Base-by-base conservation (phyloP, 2,888 invertebrate species). In the Trichacis sp. region DNA sequence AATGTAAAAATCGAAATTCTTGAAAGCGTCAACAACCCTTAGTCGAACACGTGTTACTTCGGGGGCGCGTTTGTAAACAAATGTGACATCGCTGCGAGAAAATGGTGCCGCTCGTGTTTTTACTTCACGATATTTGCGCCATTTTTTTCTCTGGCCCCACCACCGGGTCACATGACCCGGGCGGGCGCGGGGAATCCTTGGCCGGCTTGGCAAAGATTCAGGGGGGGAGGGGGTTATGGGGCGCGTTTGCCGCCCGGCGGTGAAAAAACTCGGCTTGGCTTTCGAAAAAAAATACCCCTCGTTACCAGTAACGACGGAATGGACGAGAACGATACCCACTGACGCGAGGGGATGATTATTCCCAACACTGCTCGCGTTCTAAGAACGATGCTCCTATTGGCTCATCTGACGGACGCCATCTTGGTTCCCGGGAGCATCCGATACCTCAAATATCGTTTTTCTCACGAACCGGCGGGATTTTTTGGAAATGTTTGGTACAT, bases 41-140 rank as follows among this genome's bases (percentile, higher is more conserved):
- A n/a, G n/a, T 86, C 86, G 86, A 24, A 88, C 92, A 91, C 91
- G 91, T 91, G 36, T 11, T 3, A 88, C 88, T 85, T n/a, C n/a
- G n/a, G n/a, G 88, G 87, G 88, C 90, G 88, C 89, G 89, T 88
- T 89, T 91, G 91, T 91, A 91, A 91, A 91, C 91, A 91, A 91
- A 90, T 89, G 89, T 89, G 89, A 90, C 90, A 89, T 88, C 88
- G 88, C 86, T 87, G 85, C 84, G 86, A 85, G 85, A 85, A 84
- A 86, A 86, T 85, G 85, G 85, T n/a, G n/a, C n/a, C 85, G 84
- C 85, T 85, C 87, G 87, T 87, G 85, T 86, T 87, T 85, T 85
- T 84, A 84, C 85, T 80, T n/a, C n/a, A 84, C 84, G 85, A 85
- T 86, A 86, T 87, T 87, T 87, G 88, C 88, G 88, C 88, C 88